phyloP scores from a whole-genome alignment of 2,113 vertebrate genomes.

The Heteronetta atricapilla region DNA sequence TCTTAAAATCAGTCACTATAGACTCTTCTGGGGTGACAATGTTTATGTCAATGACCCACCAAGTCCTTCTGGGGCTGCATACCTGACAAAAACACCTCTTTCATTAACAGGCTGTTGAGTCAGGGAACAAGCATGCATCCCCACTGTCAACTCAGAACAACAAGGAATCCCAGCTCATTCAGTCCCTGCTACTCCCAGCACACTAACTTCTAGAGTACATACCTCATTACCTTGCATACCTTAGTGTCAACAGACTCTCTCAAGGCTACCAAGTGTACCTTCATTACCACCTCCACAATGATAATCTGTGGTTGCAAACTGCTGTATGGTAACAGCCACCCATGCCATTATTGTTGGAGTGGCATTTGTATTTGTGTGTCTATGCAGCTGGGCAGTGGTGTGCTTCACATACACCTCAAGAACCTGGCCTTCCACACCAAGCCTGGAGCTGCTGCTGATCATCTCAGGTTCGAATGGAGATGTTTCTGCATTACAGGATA shows the following conservation, averaged over 20 bases:
- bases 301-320: neutral
- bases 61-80: neutral
- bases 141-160: neutral
- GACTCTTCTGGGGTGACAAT: neutral
- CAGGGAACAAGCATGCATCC: neutral
- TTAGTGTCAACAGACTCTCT: neutral
- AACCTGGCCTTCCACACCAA: neutral
- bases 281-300: neutral
- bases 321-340: neutral
- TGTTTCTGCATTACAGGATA: neutral
- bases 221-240: neutral
- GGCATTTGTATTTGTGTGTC: neutral
- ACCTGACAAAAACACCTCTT: neutral
- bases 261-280: neutral
- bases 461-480: neutral
- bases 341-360: neutral
- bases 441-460: neutral
- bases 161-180: neutral
- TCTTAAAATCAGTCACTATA: neutral
- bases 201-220: accelerated
- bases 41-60: accelerated
- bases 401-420: neutral
- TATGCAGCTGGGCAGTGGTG: neutral
- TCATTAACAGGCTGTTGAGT: accelerated
- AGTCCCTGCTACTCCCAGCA: neutral